Base-by-base conservation (phyloP, 1,140 invertebrate species). In the Drosophila rhopaloa region DNA sequence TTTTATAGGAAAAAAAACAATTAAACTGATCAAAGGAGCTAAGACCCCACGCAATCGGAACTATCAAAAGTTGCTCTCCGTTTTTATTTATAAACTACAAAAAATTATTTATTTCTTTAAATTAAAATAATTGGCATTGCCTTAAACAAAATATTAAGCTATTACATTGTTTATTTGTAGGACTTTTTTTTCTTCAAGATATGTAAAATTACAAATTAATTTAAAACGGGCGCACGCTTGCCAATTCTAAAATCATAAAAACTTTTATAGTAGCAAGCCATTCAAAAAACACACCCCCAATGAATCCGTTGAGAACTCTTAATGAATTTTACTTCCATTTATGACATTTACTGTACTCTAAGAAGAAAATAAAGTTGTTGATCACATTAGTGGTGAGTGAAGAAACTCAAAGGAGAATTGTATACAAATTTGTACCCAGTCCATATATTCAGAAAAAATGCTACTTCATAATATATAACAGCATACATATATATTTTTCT, bases 351-450 rank as follows among this genome's bases (percentile, higher is more conserved):
- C 40, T 80, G 59, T 77, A 51, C 37, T 63, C 29, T 88, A 88
- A 89, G 84, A 50, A 63, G 8, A 51, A 74, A 24, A 53, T 19
- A 54, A 73, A 72, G 54, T 81, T 82, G 74, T 78, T 81, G 50
- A 72, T 71, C 24, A 55, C 57, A 44, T n/a, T 8, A 41, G 29
- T 11, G 14, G 16, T 24, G 40, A 63, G 35, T 29, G 10, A 60
- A 72, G 41, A 5, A 55, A 46, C 62, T 53, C 48, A 59, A 57
- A 55, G 9, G 56, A 76, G 35, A 88, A 88, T 83, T 88, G 84
- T 88, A 89, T 89, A 89, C 83, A 88, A 76, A 83, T 89, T 88
- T 86, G 71, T 86, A 86, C 84, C 84, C 84, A 89, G 84, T 89
- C 84, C 84, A 89, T 89, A 74, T 89, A 89, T 89, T 89, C 80